Conservation (phyloP, 92 coral and sea anemone genomes). For the Heliopora coerulea region DNA sequence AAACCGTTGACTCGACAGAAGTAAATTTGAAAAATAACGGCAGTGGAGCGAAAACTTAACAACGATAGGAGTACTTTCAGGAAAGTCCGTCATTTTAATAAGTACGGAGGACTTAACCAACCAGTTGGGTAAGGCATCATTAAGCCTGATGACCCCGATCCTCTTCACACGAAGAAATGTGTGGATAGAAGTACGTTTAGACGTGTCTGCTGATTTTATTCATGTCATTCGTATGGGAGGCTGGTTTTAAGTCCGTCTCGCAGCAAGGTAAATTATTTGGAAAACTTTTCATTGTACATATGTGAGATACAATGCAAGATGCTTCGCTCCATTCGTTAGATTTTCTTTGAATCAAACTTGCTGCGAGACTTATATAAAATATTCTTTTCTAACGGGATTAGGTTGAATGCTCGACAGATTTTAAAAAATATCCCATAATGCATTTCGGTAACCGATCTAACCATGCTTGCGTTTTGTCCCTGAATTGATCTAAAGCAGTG, state of each 20-base stretch:
- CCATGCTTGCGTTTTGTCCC: no score
- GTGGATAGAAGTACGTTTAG: constrained; percentile 3
- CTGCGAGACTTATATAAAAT: constrained; percentile 9
- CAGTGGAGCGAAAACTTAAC: no score
- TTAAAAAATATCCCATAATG: no score
- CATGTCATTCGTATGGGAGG: constrained; percentile 4
- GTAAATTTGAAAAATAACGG: no score
- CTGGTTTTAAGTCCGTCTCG: constrained; percentile 12
- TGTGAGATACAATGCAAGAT: not conserved
- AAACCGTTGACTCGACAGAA: no score
- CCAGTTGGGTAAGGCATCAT: constrained; percentile 38
- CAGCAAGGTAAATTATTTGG: not conserved
- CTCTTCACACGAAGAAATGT: constrained; percentile 35
- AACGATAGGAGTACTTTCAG: no score
- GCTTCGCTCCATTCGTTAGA: not conserved
- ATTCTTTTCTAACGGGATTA: not conserved
- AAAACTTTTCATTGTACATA: not conserved
- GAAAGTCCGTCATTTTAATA: no score
- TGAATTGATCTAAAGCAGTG: no score
- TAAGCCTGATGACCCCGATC: constrained; percentile 38
- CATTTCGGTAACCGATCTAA: no score
- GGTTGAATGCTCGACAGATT: not conserved
- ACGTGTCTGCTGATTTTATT: no score
- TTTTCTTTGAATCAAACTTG: not conserved
- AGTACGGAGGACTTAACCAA: no score